These are phyloP conservation scores for Heterotis niloticus DNA, from an alignment of 2,113 vertebrate species.

Conservation along the genomic window DNA sequence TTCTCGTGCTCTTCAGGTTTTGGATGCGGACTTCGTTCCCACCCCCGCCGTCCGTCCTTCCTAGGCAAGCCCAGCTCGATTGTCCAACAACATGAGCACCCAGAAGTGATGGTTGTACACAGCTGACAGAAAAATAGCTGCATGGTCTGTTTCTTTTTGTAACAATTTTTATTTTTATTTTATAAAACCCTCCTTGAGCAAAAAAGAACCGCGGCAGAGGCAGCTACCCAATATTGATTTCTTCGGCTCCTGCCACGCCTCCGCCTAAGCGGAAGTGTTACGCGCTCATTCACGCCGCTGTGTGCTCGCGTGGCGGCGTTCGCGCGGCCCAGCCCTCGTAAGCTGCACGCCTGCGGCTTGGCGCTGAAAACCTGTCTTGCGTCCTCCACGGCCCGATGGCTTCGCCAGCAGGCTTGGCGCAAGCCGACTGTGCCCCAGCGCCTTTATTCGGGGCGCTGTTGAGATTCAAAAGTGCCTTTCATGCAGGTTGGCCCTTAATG, in stretches of 20 bases:
- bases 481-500: slow-evolving; percentile 61
- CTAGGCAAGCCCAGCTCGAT: neutral
- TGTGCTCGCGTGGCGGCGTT: too few relatives aligned
- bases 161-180: too few relatives aligned
- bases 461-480: slow-evolving; percentile 65
- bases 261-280: too few relatives aligned
- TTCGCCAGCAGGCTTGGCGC: slow-evolving; percentile 48
- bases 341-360: slow-evolving; percentile 59
- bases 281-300: too few relatives aligned
- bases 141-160: too few relatives aligned
- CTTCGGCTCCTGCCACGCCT: too few relatives aligned
- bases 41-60: neutral
- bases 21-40: neutral
- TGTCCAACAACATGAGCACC: neutral
- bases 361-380: slow-evolving; percentile 56
- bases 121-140: too few relatives aligned
- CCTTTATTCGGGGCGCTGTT: slow-evolving; percentile 71
- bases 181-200: too few relatives aligned
- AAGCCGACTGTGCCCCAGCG: slow-evolving; percentile 64
- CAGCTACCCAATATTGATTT: too few relatives aligned
- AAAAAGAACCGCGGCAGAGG: too few relatives aligned
- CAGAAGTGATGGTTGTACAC: too few relatives aligned
- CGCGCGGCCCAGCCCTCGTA: slow-evolving; percentile 55
- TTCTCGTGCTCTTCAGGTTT: too few relatives aligned
- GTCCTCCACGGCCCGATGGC: slow-evolving; percentile 52